Conservation (phyloP, 2,113 vertebrate genomes). For the Ptilorrhoa leucosticta region DNA sequence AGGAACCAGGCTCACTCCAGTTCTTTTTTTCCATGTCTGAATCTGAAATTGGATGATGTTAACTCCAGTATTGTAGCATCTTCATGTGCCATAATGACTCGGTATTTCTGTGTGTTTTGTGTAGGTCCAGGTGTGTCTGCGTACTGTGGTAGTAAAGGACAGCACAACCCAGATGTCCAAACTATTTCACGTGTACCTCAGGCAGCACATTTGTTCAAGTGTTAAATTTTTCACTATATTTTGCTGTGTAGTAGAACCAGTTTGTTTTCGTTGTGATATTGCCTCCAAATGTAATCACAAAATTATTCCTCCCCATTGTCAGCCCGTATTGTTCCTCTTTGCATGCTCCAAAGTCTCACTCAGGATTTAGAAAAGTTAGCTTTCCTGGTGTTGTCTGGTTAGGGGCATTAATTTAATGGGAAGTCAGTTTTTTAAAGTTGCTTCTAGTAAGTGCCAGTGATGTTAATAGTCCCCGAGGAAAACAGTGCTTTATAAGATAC, state of each 20-base stretch:
- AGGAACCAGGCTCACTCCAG: background rate
- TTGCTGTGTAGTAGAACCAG: background rate
- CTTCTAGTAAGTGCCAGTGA: background rate
- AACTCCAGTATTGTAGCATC: background rate
- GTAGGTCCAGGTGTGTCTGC: background rate
- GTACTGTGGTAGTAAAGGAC: background rate
- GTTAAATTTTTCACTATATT: background rate
- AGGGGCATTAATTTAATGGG: background rate
- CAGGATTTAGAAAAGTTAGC: background rate
- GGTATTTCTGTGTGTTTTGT: background rate
- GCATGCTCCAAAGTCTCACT: background rate
- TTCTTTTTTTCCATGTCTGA: background rate
- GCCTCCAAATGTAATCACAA: background rate
- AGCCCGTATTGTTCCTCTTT: background rate
- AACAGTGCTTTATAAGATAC: background rate
- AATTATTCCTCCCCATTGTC: background rate
- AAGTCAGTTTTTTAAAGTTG: background rate
- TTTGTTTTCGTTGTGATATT: background rate
- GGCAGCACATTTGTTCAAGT: background rate
- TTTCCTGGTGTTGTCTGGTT: background rate
- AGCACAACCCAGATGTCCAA: background rate
- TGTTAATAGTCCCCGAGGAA: background rate
- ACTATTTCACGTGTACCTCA: background rate
- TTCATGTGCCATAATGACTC: background rate
- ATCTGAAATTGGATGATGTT: background rate